phyloP scores from a whole-genome alignment of 2,113 vertebrate genomes.

The Psilopsiagon aurifrons region DNA sequence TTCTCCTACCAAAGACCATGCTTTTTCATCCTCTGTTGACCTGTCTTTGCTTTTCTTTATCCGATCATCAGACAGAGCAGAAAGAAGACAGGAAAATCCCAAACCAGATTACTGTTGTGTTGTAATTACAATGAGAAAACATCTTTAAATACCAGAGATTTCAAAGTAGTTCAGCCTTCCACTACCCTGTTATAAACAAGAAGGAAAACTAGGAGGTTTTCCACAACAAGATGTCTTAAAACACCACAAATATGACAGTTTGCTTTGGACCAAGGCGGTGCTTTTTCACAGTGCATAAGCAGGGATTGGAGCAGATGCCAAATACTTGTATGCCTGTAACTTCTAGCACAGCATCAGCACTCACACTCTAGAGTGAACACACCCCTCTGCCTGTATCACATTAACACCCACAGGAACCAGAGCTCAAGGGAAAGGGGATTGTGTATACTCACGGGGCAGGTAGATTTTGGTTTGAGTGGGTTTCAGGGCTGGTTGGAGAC shows the following conservation, averaged over 20 bases:
- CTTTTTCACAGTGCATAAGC: fast-evolving
- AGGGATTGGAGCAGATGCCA: fast-evolving
- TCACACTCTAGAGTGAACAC: not conserved
- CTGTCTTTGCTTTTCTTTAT: not conserved
- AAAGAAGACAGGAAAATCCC: not conserved
- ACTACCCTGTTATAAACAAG: not conserved
- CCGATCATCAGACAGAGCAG: not conserved
- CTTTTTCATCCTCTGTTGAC: not conserved
- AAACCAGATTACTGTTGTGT: not conserved
- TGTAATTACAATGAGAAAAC: not conserved
- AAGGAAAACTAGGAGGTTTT: not conserved
- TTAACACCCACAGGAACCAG: fast-evolving
- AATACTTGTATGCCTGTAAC: not conserved
- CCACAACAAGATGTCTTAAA: not conserved
- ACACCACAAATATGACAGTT: not conserved
- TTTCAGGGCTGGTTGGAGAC: not conserved
- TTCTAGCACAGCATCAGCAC: not conserved
- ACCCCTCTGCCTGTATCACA: not conserved
- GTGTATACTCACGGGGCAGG: fast-evolving
- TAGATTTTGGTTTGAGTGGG: not conserved
- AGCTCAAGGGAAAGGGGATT: not conserved
- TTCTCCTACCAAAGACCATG: not conserved
- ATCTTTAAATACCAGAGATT: not conserved
- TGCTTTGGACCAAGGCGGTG: fast-evolving
- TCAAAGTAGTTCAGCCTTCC: not conserved